Conservation (phyloP, 2,113 vertebrate species). For the Psilopsiagon aurifrons region DNA sequence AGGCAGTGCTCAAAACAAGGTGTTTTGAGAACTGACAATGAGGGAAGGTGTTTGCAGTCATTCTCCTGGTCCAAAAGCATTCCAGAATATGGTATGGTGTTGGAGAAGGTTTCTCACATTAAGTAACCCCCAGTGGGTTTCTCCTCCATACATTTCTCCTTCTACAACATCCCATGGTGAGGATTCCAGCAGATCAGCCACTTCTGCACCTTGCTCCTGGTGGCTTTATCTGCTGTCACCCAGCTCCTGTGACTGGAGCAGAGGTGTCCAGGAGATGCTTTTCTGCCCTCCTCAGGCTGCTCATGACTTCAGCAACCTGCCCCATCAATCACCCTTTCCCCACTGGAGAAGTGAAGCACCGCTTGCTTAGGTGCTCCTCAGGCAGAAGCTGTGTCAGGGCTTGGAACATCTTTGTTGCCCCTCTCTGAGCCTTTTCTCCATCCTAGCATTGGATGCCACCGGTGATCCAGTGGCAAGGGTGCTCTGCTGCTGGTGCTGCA, state of each 20-base stretch:
- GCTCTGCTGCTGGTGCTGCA: not conserved
- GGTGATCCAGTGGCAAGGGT: fast-evolving
- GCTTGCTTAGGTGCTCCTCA: not conserved
- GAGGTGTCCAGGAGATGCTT: not conserved
- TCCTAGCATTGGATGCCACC: not conserved
- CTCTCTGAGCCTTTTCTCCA: not conserved
- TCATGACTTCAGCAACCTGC: not conserved
- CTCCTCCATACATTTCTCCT: not conserved
- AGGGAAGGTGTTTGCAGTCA: not conserved
- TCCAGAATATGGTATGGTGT: not conserved
- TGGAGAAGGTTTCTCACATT: not conserved
- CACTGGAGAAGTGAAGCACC: not conserved
- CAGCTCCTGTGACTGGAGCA: not conserved
- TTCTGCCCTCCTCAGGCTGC: not conserved
- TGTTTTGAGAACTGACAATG: not conserved
- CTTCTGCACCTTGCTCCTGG: not conserved
- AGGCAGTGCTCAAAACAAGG: not conserved
- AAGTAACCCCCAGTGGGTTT: not conserved
- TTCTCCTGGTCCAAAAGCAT: not conserved
- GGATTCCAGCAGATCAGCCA: not conserved
- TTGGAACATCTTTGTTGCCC: fast-evolving
- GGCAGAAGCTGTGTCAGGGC: not conserved
- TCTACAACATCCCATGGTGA: not conserved
- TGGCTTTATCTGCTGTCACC: not conserved
- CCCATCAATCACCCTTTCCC: not conserved